Conservation (phyloP, 1,140 invertebrate species). For the Trachelipus rathkii region DNA sequence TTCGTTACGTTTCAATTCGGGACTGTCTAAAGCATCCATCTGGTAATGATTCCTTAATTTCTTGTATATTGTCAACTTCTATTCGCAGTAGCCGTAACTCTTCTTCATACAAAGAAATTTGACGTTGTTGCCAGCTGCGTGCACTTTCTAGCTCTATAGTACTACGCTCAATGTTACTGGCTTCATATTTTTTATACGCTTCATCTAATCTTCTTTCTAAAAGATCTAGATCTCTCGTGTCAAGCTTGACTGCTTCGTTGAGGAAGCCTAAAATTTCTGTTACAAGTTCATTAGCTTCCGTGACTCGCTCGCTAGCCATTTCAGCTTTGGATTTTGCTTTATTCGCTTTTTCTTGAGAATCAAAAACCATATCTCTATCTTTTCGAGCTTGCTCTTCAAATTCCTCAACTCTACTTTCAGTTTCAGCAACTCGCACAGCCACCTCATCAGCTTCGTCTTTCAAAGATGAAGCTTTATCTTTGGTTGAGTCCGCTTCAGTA, state of each 20-base stretch:
- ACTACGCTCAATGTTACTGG: constrained; percentile 34
- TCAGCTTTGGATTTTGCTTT: constrained; percentile 76
- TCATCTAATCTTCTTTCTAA: constrained; percentile 67
- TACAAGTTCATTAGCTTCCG: constrained; percentile 71
- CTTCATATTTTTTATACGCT: constrained; percentile 59
- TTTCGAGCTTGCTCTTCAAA: constrained; percentile 68
- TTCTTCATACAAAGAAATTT: constrained; percentile 75
- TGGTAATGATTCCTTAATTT: constrained; percentile 76
- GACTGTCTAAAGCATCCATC: constrained; percentile 70
- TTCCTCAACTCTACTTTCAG: constrained; percentile 63
- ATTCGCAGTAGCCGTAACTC: constrained; percentile 66
- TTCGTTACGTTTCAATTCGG: constrained; percentile 53
- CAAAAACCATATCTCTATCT: constrained; percentile 63
- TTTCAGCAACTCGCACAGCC: constrained; percentile 64
- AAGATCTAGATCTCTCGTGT: constrained; percentile 63
- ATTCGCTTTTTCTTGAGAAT: constrained; percentile 72
- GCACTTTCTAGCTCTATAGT: constrained; percentile 28
- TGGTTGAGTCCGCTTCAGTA: constrained; percentile 65
- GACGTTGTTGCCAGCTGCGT: constrained; percentile 51
- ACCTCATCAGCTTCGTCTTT: constrained; percentile 72
- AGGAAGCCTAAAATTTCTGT: constrained; percentile 74
- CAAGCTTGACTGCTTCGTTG: constrained; percentile 69
- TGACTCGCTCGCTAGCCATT: constrained; percentile 72
- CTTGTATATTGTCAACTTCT: constrained; percentile 82
- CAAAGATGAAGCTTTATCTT: constrained; percentile 66